These are phyloP conservation scores for Gnathonemus echidnorhynchus DNA, from an alignment of 2,113 vertebrate species.

Conservation along the genomic window DNA sequence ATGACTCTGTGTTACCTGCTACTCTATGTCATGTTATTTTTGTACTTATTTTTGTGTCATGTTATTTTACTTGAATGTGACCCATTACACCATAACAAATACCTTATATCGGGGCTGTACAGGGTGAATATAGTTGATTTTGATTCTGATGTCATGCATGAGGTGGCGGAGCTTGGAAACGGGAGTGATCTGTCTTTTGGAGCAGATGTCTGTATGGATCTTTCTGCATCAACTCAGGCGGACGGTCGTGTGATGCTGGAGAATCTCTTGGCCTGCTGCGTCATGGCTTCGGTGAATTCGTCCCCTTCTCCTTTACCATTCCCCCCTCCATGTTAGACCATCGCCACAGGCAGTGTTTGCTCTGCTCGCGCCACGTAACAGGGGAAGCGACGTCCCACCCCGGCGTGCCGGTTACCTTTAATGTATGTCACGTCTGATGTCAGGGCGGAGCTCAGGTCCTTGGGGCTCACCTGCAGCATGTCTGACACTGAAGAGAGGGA, in stretches of 20 bases:
- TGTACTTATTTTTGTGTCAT: too few species aligned
- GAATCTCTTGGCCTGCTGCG: background rate
- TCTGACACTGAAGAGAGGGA: conserved; percentile 67
- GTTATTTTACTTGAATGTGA: background rate
- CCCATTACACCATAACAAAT: background rate
- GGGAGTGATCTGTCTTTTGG: background rate
- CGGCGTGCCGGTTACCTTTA: conserved; percentile 67
- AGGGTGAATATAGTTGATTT: background rate
- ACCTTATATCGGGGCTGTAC: background rate
- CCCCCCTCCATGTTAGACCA: background rate
- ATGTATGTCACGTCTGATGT: conserved; percentile 85
- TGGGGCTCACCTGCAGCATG: conserved; percentile 77
- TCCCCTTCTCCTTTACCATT: background rate
- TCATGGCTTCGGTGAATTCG: background rate
- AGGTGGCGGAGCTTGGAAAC: background rate
- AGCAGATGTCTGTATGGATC: background rate
- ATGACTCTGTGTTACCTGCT: background rate
- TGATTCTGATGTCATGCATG: background rate
- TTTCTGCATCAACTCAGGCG: background rate
- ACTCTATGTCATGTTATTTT: background rate
- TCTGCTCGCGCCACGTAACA: background rate
- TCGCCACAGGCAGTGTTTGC: background rate
- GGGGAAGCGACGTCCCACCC: background rate
- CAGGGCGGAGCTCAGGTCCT: conserved; percentile 76
- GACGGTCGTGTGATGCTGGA: background rate